Evolutionary conservation across 92 coral and sea anemone genomes (phyloP), one percentile per base, ranked within the genome.

Genomic region (Phenganax marumi): DNA sequence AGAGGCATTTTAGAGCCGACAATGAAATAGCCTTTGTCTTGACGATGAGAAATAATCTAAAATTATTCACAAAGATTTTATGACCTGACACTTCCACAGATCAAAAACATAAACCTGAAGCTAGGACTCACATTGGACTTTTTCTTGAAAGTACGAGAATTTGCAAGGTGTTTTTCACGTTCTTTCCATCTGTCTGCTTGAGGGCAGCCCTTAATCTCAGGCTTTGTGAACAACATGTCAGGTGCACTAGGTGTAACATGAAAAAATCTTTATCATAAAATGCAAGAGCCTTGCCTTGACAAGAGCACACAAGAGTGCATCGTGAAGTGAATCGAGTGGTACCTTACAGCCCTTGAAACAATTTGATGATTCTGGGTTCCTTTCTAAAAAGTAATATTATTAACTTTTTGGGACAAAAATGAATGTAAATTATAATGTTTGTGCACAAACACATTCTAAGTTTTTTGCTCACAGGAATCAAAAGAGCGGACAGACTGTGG

Each of bases 11-110:
- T 83, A 3, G 86, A 56, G 54, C 98, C 98, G n/a, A 93, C 69
- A 87, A 94, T 89, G 48, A 92, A 94, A 70, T 94, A 94, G 16
- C 93, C 92, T 55, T 87, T 89, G 83, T 94, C 98, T 47, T 92
- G 83, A 68, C 98, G 87, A 71, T 94, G 97, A 25, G 86, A 47
- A 62, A 88, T 86, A 53, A 94, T 92, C 98, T 94, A 50, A 26
- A 84, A 71, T 22, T n/a, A 49, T 69, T 39, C 53, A n/a, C n/a
- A 52, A 13, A 16, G 39, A 1, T 18, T 7, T 43, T 72, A 25
- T 11, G 12, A 19, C 10, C 8, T 46, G 17, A 46, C 16, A 43
- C 8, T 33, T 33, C 2, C 43, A 33, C 5, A 33, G 43, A 2
- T 33, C 43, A 33, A 33, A 2, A 33, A 0, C 43, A 33, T 33